A percentile compares a stretch with the other conserved stretches of the same genome.
Conservation (phyloP, 2,797 vertebrate genomes). For the Nyctibius grandis region DNA sequence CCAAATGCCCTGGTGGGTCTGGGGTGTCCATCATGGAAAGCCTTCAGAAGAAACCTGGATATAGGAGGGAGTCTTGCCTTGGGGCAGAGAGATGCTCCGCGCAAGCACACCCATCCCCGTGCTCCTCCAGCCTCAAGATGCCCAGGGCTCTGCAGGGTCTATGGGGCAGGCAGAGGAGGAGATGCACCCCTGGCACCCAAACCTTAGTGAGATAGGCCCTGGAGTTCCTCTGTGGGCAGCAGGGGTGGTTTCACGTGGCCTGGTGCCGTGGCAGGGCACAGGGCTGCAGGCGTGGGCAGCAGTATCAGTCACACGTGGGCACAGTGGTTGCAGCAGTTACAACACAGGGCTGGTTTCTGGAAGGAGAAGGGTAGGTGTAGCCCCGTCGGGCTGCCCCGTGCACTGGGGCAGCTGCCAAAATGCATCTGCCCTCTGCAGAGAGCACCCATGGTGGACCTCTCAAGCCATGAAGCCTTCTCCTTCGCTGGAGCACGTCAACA, state of each 20-base stretch:
- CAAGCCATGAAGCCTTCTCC: not conserved
- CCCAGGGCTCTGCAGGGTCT: not conserved
- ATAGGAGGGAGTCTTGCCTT: rapidly evolving
- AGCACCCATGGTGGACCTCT: not conserved
- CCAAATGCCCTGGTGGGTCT: not conserved
- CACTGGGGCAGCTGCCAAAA: not conserved
- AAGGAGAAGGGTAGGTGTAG: not conserved
- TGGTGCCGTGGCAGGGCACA: not conserved
- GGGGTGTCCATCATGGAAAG: not conserved
- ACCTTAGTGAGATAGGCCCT: not conserved
- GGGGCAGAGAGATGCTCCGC: not conserved
- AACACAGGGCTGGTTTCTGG: not conserved
- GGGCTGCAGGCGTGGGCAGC: constrained; percentile 10
- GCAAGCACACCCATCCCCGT: not conserved
- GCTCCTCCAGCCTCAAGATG: not conserved
- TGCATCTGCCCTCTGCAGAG: not conserved
- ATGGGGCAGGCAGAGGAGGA: not conserved
- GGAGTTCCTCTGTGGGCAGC: not conserved
- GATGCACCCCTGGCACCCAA: not conserved
- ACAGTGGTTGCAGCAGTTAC: not conserved
- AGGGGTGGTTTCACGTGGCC: not conserved
- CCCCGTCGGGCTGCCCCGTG: rapidly evolving
- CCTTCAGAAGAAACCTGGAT: not conserved
- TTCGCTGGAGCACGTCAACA: not conserved
- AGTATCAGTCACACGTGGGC: not conserved